phyloP scores from a whole-genome alignment of 1,140 invertebrate genomes.

The Brachionus koreanus region DNA sequence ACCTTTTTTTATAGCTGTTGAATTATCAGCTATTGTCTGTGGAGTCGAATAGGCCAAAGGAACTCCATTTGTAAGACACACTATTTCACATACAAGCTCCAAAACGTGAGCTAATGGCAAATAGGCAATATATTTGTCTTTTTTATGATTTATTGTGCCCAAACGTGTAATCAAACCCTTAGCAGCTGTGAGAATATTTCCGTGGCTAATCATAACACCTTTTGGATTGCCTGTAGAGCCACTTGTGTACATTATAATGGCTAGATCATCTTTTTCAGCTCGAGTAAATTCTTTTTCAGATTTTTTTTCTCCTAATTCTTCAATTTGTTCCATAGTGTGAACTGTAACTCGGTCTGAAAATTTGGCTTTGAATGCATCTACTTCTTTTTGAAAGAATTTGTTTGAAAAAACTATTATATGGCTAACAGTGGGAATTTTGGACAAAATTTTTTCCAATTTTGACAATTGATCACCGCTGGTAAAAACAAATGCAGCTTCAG shows the following conservation, averaged over 20 bases:
- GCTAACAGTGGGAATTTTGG: background rate
- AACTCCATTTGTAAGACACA: slow-evolving; percentile 68
- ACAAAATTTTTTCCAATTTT: slow-evolving; percentile 30
- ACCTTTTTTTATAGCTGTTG: slow-evolving; percentile 89
- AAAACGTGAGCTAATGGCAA: slow-evolving; percentile 94
- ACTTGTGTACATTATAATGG: slow-evolving; percentile 60
- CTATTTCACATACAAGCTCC: slow-evolving; percentile 72
- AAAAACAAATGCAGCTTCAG: background rate
- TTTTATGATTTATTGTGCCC: slow-evolving; percentile 71
- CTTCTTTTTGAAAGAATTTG: background rate
- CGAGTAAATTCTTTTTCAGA: background rate
- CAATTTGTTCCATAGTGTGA: background rate
- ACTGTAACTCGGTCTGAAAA: background rate
- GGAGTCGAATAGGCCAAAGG: slow-evolving; percentile 93
- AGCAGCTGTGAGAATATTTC: slow-evolving; percentile 71
- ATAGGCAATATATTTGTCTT: slow-evolving; percentile 80
- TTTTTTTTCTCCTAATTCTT: background rate
- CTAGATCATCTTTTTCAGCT: slow-evolving; percentile 52
- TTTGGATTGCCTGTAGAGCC: slow-evolving; percentile 59
- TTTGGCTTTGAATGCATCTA: background rate
- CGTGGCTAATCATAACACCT: slow-evolving; percentile 70
- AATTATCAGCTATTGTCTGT: slow-evolving; percentile 84
- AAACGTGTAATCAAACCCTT: slow-evolving; percentile 65
- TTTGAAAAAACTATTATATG: slow-evolving; percentile 14
- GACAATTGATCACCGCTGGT: slow-evolving; percentile 49